A percentile compares a stretch with the other conserved stretches of the same genome.
Conservation (phyloP, 2,888 invertebrate species). For the Tricholauxania praeusta region DNA sequence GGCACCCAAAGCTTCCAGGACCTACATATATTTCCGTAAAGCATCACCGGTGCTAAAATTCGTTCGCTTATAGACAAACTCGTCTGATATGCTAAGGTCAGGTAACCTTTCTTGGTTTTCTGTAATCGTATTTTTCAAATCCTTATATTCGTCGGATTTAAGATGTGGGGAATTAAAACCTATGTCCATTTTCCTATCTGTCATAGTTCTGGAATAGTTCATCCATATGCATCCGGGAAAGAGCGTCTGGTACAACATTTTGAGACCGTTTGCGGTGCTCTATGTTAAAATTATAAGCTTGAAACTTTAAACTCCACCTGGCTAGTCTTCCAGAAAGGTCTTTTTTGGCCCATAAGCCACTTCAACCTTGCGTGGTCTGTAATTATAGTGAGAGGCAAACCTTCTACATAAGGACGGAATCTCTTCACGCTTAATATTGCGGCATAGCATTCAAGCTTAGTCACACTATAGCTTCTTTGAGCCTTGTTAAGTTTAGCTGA, state of each 20-base stretch:
- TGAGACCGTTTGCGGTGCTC: too few species aligned
- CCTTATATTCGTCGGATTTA: too few species aligned
- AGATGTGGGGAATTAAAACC: too few species aligned
- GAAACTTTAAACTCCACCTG: constrained; percentile 47
- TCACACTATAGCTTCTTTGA: constrained; percentile 35
- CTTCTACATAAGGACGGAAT: constrained; percentile 40
- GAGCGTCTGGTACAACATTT: too few species aligned
- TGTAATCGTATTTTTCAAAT: neutral
- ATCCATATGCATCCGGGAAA: too few species aligned
- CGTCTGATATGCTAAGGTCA: constrained; percentile 17
- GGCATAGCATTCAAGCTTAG: constrained; percentile 34
- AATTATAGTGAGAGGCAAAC: constrained; percentile 42
- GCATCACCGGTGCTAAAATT: neutral
- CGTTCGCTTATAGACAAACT: constrained; percentile 11
- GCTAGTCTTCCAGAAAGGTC: constrained; percentile 50
- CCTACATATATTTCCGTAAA: too few species aligned
- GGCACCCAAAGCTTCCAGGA: constrained; percentile 39
- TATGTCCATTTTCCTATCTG: too few species aligned
- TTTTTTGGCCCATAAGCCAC: constrained; percentile 50
- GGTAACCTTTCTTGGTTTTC: constrained; percentile 7
- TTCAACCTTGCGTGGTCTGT: constrained; percentile 51
- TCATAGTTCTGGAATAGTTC: too few species aligned
- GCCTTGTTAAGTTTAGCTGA: constrained; percentile 23
- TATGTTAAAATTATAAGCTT: constrained; percentile 43
- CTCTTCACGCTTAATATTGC: constrained; percentile 29